Percentiles rank a stretch among this genome's conserved stretches.
These are phyloP conservation scores for Edolisoma coerulescens DNA, from an alignment of 2,113 vertebrate species.

Conservation along the genomic window DNA sequence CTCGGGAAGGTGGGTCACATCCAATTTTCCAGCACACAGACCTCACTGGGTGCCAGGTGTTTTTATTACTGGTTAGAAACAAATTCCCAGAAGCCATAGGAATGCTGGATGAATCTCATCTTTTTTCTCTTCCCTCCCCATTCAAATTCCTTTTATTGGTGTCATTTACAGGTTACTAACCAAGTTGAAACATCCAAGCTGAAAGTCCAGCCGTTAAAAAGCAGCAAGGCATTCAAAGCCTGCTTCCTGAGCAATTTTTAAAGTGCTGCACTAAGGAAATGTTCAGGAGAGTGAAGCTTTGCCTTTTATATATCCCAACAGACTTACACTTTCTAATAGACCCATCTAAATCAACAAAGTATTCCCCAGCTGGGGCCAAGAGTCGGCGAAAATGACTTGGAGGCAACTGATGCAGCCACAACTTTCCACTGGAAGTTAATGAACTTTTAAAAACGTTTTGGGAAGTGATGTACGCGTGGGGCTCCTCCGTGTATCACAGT, in stretches of 20 bases:
- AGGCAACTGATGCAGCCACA: slow-evolving; percentile 35
- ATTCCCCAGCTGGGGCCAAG: slow-evolving; percentile 43
- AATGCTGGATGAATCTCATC: neutral
- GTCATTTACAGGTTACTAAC: slow-evolving; percentile 68
- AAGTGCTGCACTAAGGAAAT: slow-evolving; percentile 59
- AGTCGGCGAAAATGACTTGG: slow-evolving; percentile 16
- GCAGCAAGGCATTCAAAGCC: slow-evolving; percentile 35
- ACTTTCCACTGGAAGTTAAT: slow-evolving; percentile 63
- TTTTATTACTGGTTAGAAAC: neutral
- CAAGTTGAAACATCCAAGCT: slow-evolving; percentile 59
- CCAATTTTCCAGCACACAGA: neutral
- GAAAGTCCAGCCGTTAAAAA: slow-evolving; percentile 57
- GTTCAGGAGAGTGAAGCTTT: slow-evolving; percentile 37
- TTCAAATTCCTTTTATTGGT: slow-evolving; percentile 27
- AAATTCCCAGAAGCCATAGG: neutral
- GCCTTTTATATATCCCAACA: slow-evolving; percentile 58
- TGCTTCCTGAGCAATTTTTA: slow-evolving; percentile 32
- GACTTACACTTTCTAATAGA: slow-evolving; percentile 55
- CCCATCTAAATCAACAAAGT: slow-evolving; percentile 62
- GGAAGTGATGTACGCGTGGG: neutral
- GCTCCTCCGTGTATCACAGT: neutral
- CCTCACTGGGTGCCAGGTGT: neutral
- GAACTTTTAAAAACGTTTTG: slow-evolving; percentile 64
- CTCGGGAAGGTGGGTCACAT: neutral
- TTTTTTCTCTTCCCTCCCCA: neutral